phyloP scores from a whole-genome alignment of 2,888 invertebrate species.

The Candidula unifasciata region DNA sequence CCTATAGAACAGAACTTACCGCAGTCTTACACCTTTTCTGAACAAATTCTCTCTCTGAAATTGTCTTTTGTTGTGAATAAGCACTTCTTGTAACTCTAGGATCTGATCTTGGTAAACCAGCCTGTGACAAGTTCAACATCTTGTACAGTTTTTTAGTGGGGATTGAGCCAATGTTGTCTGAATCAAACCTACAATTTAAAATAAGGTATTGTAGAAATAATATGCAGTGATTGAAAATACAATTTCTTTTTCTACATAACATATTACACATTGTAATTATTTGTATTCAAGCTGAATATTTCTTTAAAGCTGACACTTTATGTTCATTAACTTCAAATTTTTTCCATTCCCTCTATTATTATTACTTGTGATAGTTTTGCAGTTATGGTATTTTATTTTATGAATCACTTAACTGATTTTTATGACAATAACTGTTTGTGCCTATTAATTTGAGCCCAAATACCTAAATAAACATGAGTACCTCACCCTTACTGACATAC shows the following conservation, averaged over 20 bases:
- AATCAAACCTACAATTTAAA: constrained; percentile 38
- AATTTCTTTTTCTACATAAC: background rate
- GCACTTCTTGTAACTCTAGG: constrained; percentile 29
- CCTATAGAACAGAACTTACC: background rate
- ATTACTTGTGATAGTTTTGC: too few species aligned
- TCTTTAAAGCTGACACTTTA: too few species aligned
- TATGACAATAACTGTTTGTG: too few species aligned
- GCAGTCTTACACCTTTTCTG: constrained; percentile 47
- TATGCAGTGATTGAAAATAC: background rate
- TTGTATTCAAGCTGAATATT: too few species aligned
- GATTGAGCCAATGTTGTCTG: constrained; percentile 44
- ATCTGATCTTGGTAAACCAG: constrained; percentile 39
- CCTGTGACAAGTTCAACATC: constrained; percentile 16
- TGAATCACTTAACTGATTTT: too few species aligned
- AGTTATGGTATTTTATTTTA: too few species aligned
- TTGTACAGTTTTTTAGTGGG: constrained; percentile 31
- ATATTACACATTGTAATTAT: background rate
- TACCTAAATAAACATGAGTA: too few species aligned
- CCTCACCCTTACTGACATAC: too few species aligned
- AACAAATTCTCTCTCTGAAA: background rate
- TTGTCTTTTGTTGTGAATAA: constrained; percentile 9
- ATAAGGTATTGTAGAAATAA: background rate
- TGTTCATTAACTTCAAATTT: too few species aligned
- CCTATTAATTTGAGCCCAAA: too few species aligned
- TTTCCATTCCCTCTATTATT: too few species aligned